These are phyloP conservation scores for Dendrolimus kikuchii DNA, from an alignment of 1,140 invertebrate species.

Conservation along the genomic window DNA sequence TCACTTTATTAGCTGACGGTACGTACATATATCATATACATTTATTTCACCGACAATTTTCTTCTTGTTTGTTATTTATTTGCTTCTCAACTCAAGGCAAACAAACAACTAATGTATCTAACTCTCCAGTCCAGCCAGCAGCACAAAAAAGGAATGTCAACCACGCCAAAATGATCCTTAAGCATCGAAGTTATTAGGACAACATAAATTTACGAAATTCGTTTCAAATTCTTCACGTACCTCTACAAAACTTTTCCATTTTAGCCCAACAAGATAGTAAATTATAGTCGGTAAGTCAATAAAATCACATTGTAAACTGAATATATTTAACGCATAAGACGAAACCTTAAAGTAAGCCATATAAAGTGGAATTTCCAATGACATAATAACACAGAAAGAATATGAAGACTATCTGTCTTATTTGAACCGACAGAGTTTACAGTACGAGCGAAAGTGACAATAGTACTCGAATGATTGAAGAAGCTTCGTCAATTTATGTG, in stretches of 20 bases:
- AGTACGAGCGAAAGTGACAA: conserved; percentile 32
- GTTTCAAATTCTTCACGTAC: conserved; percentile 47
- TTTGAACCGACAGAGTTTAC: conserved; percentile 23
- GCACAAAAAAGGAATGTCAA: conserved; percentile 56
- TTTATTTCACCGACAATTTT: too few species aligned
- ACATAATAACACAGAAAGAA: too few species aligned
- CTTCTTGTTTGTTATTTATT: too few species aligned
- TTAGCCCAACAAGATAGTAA: conserved; percentile 27
- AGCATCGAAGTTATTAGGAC: conserved; percentile 52
- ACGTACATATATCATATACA: too few species aligned
- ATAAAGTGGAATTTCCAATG: too few species aligned
- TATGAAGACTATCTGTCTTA: conserved; percentile 23
- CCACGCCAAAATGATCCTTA: conserved; percentile 66
- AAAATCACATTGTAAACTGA: conserved; percentile 15
- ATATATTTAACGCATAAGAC: conserved; percentile 13
- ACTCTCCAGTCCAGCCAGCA: neutral
- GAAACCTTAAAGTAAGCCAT: too few species aligned
- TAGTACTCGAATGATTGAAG: conserved; percentile 23
- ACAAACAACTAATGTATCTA: conserved; percentile 17
- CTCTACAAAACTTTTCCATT: conserved; percentile 42
- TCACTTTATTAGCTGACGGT: too few species aligned
- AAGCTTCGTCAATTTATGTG: conserved; percentile 29
- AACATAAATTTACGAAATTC: conserved; percentile 53
- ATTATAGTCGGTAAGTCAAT: conserved; percentile 16
- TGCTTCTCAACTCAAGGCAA: conserved; percentile 8